A percentile compares a stretch with the other conserved stretches of the same genome.
These are phyloP conservation scores for Takifugu rubripes DNA, from an alignment of 2,797 vertebrate genomes.

Conservation along the genomic window DNA sequence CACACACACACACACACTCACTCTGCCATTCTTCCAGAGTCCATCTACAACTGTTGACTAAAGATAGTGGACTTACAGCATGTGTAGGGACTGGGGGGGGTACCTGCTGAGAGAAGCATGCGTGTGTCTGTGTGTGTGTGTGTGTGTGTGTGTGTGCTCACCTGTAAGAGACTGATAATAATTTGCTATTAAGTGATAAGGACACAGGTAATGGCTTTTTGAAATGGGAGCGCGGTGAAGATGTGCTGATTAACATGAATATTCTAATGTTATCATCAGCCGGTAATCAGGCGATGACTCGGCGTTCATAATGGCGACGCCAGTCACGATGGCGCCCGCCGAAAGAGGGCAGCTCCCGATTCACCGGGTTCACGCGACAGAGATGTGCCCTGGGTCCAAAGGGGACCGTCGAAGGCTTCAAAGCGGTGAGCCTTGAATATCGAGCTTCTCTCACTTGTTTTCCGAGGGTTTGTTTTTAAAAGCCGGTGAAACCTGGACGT, in stretches of 20 bases:
- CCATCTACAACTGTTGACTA: slow-evolving; percentile 37
- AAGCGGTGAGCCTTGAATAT: too few species aligned
- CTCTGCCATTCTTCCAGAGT: slow-evolving; percentile 42
- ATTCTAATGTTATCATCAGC: slow-evolving; percentile 51
- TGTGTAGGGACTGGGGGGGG: slow-evolving; percentile 38
- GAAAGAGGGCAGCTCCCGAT: too few species aligned
- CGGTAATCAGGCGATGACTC: slow-evolving; percentile 42
- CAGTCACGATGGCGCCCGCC: slow-evolving; percentile 12
- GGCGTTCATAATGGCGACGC: slow-evolving; percentile 34
- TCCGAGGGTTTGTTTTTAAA: too few species aligned
- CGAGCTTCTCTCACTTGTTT: too few species aligned
- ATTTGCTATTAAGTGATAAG: slow-evolving; percentile 64
- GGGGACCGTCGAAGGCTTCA: too few species aligned
- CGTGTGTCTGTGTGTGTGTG: background rate
- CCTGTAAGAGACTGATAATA: slow-evolving; percentile 36
- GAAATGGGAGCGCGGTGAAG: slow-evolving; percentile 45
- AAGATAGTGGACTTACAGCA: slow-evolving; percentile 37
- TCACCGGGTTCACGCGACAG: too few species aligned
- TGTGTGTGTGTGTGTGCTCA: slow-evolving; percentile 3
- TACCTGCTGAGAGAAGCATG: background rate
- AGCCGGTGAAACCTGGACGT: too few species aligned
- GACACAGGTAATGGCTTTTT: slow-evolving; percentile 58
- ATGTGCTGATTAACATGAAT: slow-evolving; percentile 53
- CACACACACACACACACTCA: slow-evolving; percentile 15
- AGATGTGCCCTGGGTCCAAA: too few species aligned